phyloP scores from a whole-genome alignment of 2,888 invertebrate genomes.

The Thecophora atra region DNA sequence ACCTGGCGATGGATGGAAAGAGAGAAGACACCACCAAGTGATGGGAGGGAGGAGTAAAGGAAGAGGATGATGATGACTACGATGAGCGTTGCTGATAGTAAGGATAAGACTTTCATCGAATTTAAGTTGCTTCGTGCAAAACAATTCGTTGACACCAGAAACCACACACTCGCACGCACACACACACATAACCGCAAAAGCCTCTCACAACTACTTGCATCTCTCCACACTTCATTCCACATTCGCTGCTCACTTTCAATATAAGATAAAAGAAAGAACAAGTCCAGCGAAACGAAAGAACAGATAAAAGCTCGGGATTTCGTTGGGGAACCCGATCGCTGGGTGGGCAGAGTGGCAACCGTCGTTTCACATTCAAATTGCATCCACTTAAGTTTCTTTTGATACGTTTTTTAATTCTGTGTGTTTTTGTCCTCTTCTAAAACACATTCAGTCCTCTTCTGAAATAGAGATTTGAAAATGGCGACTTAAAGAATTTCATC shows the following conservation, averaged over 20 bases:
- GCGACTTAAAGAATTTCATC: background rate
- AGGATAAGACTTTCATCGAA: constrained; percentile 7
- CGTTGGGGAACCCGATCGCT: no score
- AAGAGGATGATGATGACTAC: background rate
- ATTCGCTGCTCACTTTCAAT: no score
- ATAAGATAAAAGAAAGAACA: no score
- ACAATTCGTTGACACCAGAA: constrained; percentile 24
- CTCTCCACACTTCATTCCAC: no score
- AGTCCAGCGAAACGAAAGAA: constrained; percentile 3
- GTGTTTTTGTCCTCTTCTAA: background rate
- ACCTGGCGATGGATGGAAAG: background rate
- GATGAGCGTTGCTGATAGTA: background rate
- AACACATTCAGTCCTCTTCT: background rate
- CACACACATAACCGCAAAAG: background rate
- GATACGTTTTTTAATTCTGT: constrained; percentile 4
- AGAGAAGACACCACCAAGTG: constrained; percentile 26
- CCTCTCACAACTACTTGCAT: no score
- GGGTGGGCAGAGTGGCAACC: no score
- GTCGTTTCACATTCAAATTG: constrained; percentile 38
- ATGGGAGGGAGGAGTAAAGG: background rate
- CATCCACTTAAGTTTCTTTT: constrained; percentile 37
- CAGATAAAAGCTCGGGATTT: no score
- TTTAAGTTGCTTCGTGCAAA: constrained; percentile 4
- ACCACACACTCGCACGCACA: background rate
- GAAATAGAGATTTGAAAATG: background rate